Conservation (phyloP, 1,140 invertebrate genomes). For the Lepidostoma basale region DNA sequence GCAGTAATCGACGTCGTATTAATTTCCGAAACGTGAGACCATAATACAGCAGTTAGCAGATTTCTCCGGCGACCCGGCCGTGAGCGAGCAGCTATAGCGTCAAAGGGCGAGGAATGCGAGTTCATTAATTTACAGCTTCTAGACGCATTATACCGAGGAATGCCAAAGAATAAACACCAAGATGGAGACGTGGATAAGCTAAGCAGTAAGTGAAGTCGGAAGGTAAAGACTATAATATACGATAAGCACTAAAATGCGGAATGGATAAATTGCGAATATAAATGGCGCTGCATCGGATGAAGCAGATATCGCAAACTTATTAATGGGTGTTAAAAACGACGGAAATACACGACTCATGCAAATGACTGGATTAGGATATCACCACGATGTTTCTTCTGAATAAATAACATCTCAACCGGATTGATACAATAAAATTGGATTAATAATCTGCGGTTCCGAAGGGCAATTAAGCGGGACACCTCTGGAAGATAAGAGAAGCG, state of each 20-base stretch:
- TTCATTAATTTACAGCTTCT: constrained; percentile 12
- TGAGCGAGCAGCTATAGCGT: constrained; percentile 16
- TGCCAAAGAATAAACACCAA: constrained; percentile 13
- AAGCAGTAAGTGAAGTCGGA: neutral
- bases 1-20: too few relatives aligned
- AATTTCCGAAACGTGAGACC: too few relatives aligned
- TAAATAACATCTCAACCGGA: too few relatives aligned
- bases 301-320: neutral
- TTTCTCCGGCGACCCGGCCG: constrained; percentile 8
- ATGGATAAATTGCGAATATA: neutral
- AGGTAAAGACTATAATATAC: neutral
- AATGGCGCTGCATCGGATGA: neutral
- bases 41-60: too few relatives aligned
- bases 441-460: too few relatives aligned
- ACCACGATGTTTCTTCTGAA: too few relatives aligned
- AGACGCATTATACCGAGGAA: constrained; percentile 8
- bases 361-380: too few relatives aligned
- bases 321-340: too few relatives aligned
- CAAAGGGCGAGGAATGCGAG: constrained; percentile 16
- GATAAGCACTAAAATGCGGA: neutral
- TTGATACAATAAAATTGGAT: too few relatives aligned
- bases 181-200: constrained; percentile 14
- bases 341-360: too few relatives aligned
- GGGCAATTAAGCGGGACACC: too few relatives aligned
- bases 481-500: too few relatives aligned